These are phyloP conservation scores for Pelodytes ibericus DNA, from an alignment of 2,797 vertebrate species.

Conservation along the genomic window DNA sequence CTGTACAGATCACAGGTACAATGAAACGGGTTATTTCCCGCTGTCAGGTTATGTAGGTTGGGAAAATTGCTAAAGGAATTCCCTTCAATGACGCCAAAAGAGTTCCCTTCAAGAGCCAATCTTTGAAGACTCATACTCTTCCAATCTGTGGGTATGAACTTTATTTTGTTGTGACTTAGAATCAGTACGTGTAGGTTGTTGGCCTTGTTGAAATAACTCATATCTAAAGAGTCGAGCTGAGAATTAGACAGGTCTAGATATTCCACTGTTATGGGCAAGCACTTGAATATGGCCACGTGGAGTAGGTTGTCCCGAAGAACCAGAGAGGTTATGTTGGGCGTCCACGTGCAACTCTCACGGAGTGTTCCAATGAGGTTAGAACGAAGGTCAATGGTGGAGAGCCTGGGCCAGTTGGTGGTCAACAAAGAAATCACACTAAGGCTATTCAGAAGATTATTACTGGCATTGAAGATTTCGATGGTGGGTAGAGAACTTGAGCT, in stretches of 20 bases:
- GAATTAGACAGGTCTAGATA: constrained; percentile 81
- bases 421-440: constrained; percentile 69
- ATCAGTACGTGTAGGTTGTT: constrained; percentile 68
- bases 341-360: constrained; percentile 71
- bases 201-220: constrained; percentile 73
- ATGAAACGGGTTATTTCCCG: constrained; percentile 86
- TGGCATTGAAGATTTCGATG: constrained; percentile 70
- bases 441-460: constrained; percentile 72
- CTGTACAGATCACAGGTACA: constrained; percentile 82
- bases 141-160: constrained; percentile 84
- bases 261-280: constrained; percentile 76
- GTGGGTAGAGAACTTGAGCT: constrained; percentile 66
- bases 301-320: constrained; percentile 75
- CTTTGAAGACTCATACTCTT: constrained; percentile 66
- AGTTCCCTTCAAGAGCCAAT: constrained; percentile 80
- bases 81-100: constrained; percentile 79
- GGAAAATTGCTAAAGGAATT: constrained; percentile 79
- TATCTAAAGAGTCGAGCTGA: constrained; percentile 75
- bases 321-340: constrained; percentile 69
- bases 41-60: constrained; percentile 65
- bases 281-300: constrained; percentile 64
- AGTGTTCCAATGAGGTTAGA: constrained; percentile 71
- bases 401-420: constrained; percentile 67
- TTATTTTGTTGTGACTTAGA: constrained; percentile 85
- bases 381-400: constrained; percentile 74